Conservation (phyloP, 2,113 vertebrate species). For the Probosciger aterrimus region DNA sequence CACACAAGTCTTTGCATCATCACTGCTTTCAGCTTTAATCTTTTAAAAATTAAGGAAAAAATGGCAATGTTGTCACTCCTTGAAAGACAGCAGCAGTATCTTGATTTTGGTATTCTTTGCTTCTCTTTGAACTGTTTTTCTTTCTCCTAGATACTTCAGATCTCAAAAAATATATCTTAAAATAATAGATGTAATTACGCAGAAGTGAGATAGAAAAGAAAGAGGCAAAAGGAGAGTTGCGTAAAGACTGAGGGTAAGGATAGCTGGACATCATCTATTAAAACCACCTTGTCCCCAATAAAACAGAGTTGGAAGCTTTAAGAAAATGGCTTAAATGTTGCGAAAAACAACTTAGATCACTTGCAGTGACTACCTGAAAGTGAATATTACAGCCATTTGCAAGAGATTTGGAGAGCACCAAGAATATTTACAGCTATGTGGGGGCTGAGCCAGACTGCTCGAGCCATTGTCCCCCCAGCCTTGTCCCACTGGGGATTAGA, state of each 20-base stretch:
- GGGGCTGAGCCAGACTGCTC: accelerated
- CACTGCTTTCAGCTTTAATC: slow-evolving; percentile 3
- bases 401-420: background rate
- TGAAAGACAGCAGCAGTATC: background rate
- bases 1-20: background rate
- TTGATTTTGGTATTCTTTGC: slow-evolving; percentile 8
- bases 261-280: background rate
- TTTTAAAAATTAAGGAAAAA: background rate
- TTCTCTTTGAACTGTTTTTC: background rate
- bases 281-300: background rate
- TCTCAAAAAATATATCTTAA: background rate
- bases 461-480: accelerated
- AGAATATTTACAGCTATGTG: background rate
- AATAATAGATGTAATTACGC: background rate
- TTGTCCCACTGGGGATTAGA: too few relatives aligned
- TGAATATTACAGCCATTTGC: background rate
- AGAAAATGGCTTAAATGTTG: background rate
- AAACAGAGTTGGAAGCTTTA: background rate
- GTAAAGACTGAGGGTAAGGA: background rate
- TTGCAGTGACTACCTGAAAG: background rate
- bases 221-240: background rate
- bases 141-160: background rate
- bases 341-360: background rate
- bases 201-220: background rate
- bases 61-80: background rate